phyloP scores from a whole-genome alignment of 2,113 vertebrate species.

The Prietella phreatophila region DNA sequence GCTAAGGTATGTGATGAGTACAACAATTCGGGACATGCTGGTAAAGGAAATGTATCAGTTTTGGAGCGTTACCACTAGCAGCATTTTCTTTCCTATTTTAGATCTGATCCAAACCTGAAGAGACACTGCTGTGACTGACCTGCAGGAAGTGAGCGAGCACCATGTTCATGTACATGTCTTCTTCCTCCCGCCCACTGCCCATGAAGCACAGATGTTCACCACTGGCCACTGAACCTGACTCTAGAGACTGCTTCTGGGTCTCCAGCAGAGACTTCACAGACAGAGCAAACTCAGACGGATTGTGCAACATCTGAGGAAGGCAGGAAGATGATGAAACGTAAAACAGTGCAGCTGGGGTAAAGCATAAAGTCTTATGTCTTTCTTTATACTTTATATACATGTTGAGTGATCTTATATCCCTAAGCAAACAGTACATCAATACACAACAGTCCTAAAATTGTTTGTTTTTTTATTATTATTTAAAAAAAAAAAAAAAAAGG shows the following conservation, averaged over 20 bases:
- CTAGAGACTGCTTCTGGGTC: slow-evolving; percentile 95
- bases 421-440: no score
- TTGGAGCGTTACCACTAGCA: background rate
- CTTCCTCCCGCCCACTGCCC: slow-evolving; percentile 98
- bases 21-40: background rate
- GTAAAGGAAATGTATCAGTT: background rate
- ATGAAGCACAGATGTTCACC: slow-evolving; percentile 98
- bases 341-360: background rate
- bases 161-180: slow-evolving; percentile 99
- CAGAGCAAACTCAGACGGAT: slow-evolving; percentile 92
- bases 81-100: background rate
- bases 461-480: no score
- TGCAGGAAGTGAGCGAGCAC: slow-evolving; percentile 96
- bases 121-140: slow-evolving; percentile 67
- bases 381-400: background rate
- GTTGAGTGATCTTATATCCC: background rate
- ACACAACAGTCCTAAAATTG: no score
- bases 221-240: slow-evolving; percentile 92
- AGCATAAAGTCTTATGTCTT: background rate
- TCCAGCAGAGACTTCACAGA: slow-evolving; percentile 96
- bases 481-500: no score
- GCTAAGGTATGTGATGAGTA: background rate
- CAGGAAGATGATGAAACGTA: background rate
- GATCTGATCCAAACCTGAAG: background rate
- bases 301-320: slow-evolving; percentile 90